These are phyloP conservation scores for Melanargia galathea DNA, from an alignment of 2,888 invertebrate species.

Conservation along the genomic window DNA sequence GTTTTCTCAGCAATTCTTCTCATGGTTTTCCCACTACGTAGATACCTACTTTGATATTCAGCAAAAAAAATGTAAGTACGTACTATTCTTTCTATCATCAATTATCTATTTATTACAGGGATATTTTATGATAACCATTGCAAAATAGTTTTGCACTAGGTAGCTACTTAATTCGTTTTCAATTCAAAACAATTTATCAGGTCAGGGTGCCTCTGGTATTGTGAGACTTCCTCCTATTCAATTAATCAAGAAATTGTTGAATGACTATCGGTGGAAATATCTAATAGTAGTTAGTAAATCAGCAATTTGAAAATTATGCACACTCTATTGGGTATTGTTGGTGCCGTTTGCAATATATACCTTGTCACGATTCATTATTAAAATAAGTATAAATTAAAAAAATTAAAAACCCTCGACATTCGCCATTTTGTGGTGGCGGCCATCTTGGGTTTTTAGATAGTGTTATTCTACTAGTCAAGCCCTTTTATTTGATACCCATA, in stretches of 20 bases:
- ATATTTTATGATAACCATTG: background rate
- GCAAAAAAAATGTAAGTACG: background rate
- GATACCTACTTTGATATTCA: background rate
- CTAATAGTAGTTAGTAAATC: background rate
- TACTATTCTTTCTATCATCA: background rate
- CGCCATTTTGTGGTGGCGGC: no score
- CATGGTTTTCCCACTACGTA: slow-evolving; percentile 4
- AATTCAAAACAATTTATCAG: slow-evolving; percentile 21
- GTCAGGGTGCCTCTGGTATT: slow-evolving; percentile 44
- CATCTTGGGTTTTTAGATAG: no score
- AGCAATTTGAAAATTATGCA: background rate
- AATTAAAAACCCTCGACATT: no score
- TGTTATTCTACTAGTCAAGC: no score
- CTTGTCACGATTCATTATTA: no score
- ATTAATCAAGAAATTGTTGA: slow-evolving; percentile 22
- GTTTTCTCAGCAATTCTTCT: background rate
- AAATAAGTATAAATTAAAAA: no score
- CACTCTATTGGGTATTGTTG: no score
- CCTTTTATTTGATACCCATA: no score
- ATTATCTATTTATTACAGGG: background rate
- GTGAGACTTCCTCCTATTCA: slow-evolving; percentile 62
- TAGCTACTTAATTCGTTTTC: background rate
- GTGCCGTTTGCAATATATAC: no score
- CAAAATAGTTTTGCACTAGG: background rate
- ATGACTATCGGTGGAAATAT: background rate